Conservation (phyloP, 2,797 vertebrate genomes). For the Eulemur mongoz region DNA sequence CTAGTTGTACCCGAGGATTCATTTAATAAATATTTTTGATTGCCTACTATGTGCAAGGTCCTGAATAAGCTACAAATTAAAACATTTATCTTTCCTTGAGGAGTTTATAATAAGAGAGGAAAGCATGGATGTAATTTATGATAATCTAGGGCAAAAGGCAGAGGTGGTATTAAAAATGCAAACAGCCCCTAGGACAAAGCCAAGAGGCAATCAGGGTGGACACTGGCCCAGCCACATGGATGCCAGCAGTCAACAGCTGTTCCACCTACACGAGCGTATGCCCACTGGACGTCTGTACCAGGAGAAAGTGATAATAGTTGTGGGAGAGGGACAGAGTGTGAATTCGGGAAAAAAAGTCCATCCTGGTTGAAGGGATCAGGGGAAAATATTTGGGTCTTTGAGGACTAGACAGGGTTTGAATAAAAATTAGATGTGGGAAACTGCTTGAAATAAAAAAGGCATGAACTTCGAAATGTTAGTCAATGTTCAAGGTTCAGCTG, state of each 20-base stretch:
- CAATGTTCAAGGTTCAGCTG: neutral
- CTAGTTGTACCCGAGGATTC: constrained; percentile 16
- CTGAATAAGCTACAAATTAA: neutral
- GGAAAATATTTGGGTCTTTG: neutral
- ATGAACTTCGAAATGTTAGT: neutral
- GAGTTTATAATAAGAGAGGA: neutral
- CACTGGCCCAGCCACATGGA: neutral
- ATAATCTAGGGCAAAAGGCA: neutral
- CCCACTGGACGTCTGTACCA: neutral
- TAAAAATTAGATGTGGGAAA: constrained; percentile 5
- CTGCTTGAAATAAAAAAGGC: neutral
- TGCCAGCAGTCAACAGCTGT: neutral
- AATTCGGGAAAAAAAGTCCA: neutral
- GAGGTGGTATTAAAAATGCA: neutral
- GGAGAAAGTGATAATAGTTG: neutral
- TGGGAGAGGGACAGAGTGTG: neutral
- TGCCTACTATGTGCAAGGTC: neutral
- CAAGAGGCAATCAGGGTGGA: neutral
- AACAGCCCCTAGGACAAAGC: neutral
- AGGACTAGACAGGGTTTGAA: neutral
- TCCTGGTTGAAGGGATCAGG: neutral
- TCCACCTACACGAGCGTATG: neutral
- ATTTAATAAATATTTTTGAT: constrained; percentile 35
- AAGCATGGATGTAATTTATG: neutral
- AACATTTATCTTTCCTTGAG: neutral